These are phyloP conservation scores for Pachliopta kotzebuea DNA, from an alignment of 2,888 invertebrate species.

Conservation along the genomic window DNA sequence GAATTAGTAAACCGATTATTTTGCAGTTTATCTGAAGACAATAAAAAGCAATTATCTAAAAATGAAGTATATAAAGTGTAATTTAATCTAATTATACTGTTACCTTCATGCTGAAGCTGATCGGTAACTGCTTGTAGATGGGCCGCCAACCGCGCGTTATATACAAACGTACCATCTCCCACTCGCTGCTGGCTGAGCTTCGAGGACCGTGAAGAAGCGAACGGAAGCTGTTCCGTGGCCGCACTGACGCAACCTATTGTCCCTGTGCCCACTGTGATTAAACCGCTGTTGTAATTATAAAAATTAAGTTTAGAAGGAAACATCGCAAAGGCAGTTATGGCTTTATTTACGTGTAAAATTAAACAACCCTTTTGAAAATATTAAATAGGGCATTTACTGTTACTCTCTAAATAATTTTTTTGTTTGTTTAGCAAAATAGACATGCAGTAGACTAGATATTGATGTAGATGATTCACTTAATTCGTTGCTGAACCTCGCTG, in stretches of 20 bases:
- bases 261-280: conserved; percentile 46
- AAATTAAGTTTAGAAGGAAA: conserved; percentile 33
- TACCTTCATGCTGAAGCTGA: conserved; percentile 77
- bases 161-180: conserved; percentile 69
- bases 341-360: background rate
- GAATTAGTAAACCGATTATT: conserved; percentile 17
- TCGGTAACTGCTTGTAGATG: conserved; percentile 67
- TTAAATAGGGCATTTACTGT: background rate
- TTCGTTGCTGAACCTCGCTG: background rate
- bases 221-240: conserved; percentile 64
- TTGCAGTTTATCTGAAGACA: conserved; percentile 4
- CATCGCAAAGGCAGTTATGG: background rate
- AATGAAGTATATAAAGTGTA: conserved; percentile 7
- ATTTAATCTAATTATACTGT: conserved; percentile 37
- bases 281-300: conserved; percentile 37
- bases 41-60: background rate
- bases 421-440: background rate
- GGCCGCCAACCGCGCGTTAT: conserved; percentile 61
- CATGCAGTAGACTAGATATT: background rate
- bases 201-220: conserved; percentile 59
- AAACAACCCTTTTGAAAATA: background rate
- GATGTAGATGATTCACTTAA: too few species aligned
- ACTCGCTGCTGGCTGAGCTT: conserved; percentile 47
- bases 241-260: conserved; percentile 67
- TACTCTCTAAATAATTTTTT: background rate